Percentiles rank a stretch among this genome's conserved stretches.
phyloP scores from a whole-genome alignment of 2,113 vertebrate genomes.

The Syngnathus scovelli region DNA sequence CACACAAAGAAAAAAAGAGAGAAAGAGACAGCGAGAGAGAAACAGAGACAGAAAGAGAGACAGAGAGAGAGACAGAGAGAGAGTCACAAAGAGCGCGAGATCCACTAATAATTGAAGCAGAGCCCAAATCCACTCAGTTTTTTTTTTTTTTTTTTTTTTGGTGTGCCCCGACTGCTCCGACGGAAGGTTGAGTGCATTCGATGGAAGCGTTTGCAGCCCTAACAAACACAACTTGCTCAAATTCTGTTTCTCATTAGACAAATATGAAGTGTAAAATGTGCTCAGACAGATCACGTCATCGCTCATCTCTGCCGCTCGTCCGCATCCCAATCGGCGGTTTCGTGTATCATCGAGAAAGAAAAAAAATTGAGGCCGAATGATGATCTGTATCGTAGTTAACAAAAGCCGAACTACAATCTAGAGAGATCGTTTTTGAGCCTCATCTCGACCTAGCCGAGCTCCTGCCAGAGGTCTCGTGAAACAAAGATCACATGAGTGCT shows the following conservation, averaged over 20 bases:
- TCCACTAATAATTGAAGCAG: constrained; percentile 75
- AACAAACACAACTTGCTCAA: neutral
- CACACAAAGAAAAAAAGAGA: neutral
- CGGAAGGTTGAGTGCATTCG: constrained; percentile 14
- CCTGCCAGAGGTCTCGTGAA: neutral
- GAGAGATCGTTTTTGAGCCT: too few species aligned
- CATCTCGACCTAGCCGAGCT: too few species aligned
- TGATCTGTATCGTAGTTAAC: too few species aligned
- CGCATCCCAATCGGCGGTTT: too few species aligned
- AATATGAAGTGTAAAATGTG: neutral
- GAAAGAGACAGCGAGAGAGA: constrained; percentile 22
- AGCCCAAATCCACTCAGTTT: constrained; percentile 49
- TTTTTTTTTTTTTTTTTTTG: too few species aligned
- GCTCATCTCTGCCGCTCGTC: neutral
- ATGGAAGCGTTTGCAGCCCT: neutral
- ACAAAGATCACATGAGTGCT: neutral
- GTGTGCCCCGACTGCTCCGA: constrained; percentile 15
- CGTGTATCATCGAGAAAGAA: too few species aligned
- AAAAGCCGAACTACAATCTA: too few species aligned
- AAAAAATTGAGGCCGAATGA: too few species aligned
- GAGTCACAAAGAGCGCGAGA: constrained; percentile 2
- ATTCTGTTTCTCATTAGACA: neutral
- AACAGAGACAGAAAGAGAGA: neutral
- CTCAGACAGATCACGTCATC: neutral
- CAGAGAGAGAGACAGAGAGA: too few species aligned